Evolutionary conservation across 1,140 invertebrate genomes (phyloP).

Genomic region (Danaus plexippus): DNA sequence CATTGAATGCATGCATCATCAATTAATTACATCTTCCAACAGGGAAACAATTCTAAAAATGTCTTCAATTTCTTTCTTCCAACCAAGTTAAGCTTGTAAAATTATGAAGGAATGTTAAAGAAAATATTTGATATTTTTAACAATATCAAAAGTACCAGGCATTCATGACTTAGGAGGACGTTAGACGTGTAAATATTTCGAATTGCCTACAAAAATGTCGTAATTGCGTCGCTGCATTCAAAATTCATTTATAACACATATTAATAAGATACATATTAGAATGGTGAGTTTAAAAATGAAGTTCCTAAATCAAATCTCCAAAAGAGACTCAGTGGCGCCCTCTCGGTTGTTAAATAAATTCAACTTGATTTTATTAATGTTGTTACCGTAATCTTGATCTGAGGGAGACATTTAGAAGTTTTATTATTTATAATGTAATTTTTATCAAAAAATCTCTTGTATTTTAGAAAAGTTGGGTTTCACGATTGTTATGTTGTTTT

Average conservation of each 20-base stretch:
- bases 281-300: no score
- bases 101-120: no score
- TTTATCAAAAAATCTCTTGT: constrained; percentile 54
- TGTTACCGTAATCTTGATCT: constrained; percentile 57
- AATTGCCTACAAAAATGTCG: constrained; percentile 17
- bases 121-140: not conserved
- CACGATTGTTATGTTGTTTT: constrained; percentile 31
- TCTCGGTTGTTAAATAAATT: constrained; percentile 54
- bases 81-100: no score
- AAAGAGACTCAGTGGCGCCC: constrained; percentile 60
- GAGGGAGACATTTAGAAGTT: constrained; percentile 52
- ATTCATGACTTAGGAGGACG: constrained; percentile 26
- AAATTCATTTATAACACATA: no score
- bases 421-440: constrained; percentile 62
- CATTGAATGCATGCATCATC: no score
- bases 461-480: constrained; percentile 41
- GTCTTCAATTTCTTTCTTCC: no score
- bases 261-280: no score
- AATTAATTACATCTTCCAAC: no score
- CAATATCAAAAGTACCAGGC: constrained; percentile 27
- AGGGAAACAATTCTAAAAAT: no score
- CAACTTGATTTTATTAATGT: constrained; percentile 63
- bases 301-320: constrained; percentile 1
- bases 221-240: no score
- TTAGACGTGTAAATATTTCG: constrained; percentile 26